Conservation (phyloP, 1,140 invertebrate genomes). For the Aphelenchoides avenae region DNA sequence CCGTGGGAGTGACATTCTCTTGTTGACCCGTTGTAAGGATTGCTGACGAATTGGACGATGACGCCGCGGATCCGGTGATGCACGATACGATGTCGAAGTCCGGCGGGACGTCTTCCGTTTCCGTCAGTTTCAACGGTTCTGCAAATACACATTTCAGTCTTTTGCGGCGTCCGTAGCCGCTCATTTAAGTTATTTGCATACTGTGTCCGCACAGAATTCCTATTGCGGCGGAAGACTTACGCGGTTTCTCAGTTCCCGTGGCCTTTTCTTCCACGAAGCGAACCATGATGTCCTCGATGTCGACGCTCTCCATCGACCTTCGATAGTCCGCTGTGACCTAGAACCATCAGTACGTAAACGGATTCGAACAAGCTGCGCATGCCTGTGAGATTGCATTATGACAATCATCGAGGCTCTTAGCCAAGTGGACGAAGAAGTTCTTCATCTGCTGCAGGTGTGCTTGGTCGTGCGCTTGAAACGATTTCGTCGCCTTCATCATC, state of each 20-base stretch:
- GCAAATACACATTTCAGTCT: conserved; percentile 17
- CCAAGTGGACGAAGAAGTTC: conserved; percentile 35
- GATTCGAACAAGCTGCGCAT: background rate
- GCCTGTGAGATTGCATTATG: conserved; percentile 35
- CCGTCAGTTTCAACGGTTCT: conserved; percentile 40
- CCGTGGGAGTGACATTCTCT: conserved; percentile 7
- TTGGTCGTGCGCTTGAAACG: conserved; percentile 46
- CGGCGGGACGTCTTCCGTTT: conserved; percentile 39
- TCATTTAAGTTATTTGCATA: too few species aligned
- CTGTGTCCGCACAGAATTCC: too few species aligned
- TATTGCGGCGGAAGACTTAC: too few species aligned
- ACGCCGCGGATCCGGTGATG: conserved; percentile 33
- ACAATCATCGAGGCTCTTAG: conserved; percentile 27
- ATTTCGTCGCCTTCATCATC: conserved; percentile 35
- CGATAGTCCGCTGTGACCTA: conserved; percentile 47
- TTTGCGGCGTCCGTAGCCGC: too few species aligned
- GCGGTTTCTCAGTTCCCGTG: conserved; percentile 51
- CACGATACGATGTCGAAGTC: conserved; percentile 30
- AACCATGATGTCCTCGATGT: conserved; percentile 51
- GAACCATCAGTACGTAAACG: conserved; percentile 6
- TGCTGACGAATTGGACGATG: conserved; percentile 47
- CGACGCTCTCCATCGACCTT: conserved; percentile 42
- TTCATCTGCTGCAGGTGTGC: conserved; percentile 46
- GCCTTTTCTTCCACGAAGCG: conserved; percentile 53
- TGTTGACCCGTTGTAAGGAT: conserved; percentile 17